Evolutionary conservation across 2,888 invertebrate species (phyloP), one percentile per base, ranked within the genome.

Genomic region (Agrypnus murinus): DNA sequence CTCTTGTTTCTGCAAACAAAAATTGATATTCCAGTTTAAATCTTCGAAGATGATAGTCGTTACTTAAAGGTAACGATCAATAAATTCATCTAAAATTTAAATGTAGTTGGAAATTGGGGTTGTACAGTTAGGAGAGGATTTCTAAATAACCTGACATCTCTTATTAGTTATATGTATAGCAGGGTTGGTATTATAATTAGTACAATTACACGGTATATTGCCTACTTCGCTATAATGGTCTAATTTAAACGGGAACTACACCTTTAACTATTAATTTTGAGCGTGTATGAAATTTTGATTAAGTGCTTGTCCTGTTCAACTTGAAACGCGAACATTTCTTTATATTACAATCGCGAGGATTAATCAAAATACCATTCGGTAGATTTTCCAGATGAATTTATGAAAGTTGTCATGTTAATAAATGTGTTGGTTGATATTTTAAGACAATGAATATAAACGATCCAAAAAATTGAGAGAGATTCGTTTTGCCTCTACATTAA

Each of bases 221-320:
- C 50, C 50, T 50, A 50, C 50, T 50, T 50, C 50, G 50, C 25
- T 31, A 50, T 50, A 32, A 32, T 50, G 50, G 50, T 50, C 31
- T 50, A 50, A 50, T 50, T 50, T 50, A 32, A 50, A 32, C 50
- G 32, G 50, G 14, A 50, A 32, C 50, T 31, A 10, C 50, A 50
- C 50, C 50, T 50, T 50, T 25, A 25, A 15, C 50, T 50, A 50
- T 50, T 50, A 50, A 50, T 55, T 36, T 36, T 36, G 36, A 9
- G 36, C 55, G 55, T 36, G 55, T 36, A 36, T 17, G 36, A 55
- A 55, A 55, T 55, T 55, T 55, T 55, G 55, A 55, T 55, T 34
- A 55, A 55, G 36, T 15, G 36, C 9, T 36, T 17, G 15, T 17
- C 2, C 55, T 50, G 10, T 6, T 50, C 5, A 8, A 32, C n/a